Base-by-base conservation (phyloP, 1,140 invertebrate genomes). In the Drosophila novamexicana region DNA sequence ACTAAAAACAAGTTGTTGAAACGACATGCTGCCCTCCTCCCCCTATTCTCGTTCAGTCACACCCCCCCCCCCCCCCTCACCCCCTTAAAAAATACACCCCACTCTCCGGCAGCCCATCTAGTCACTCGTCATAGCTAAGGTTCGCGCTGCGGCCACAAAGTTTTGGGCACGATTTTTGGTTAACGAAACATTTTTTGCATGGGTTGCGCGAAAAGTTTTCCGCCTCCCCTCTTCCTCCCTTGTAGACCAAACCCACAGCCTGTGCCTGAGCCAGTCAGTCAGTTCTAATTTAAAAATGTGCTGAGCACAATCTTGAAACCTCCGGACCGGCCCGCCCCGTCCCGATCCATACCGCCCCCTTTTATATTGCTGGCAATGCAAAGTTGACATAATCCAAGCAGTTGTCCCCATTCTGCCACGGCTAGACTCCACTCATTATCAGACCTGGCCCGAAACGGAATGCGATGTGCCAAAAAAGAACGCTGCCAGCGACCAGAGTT, bases 101-200 rank as follows among this genome's bases (percentile, higher is more conserved):
- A 29, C 22, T 5, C 22, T 29, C 22, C 22, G 22, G 22, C 22
- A 29, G 22, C 47, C 50, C n/a, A 37, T 34, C 37, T 12, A 14
- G 18, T 12, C 52, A 53, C 45, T 39, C 22, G 66, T 58, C 66
- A 67, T 49, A 54, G 53, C 49, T 29, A 12, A 16, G 18, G 54
- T 57, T 37, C 49, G 44, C 44, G 53, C 45, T 42, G 54, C 64
- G 66, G 69, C 67, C 68, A 53, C 74, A 72, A 66, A 76, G 47
- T 75, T 75, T 75, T 71, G 53, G 61, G 45, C 67, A 71, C 73
- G 68, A 75, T 75, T 75, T 75, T 68, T 73, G 69, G 69, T 76
- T 72, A 76, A 50, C 61, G 56, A 61, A 76, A 76, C 62, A 72
- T 45, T 58, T 73, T 67, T 59, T 71, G 47, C 59, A 54, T 53